Conservation (phyloP, 2,888 invertebrate genomes). For the Drosophila peninsularis region DNA sequence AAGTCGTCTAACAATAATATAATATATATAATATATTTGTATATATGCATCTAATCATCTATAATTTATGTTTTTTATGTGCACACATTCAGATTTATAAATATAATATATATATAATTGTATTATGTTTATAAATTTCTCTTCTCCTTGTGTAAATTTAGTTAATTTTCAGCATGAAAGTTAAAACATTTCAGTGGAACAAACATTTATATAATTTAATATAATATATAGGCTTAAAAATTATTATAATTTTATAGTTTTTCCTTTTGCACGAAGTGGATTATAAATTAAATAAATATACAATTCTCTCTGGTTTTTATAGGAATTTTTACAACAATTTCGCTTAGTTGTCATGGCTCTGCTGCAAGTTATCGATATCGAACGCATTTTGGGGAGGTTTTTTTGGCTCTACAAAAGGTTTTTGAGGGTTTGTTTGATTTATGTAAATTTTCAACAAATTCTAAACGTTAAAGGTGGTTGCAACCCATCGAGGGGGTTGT, state of each 20-base stretch:
- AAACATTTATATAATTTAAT: conserved; percentile 48
- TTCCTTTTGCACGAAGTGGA: conserved; percentile 34
- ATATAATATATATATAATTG: conserved; percentile 37
- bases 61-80: conserved; percentile 39
- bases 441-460: conserved; percentile 52
- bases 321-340: conserved; percentile 48
- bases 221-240: conserved; percentile 34
- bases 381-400: conserved; percentile 4
- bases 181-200: conserved; percentile 45
- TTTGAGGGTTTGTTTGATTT: conserved; percentile 27
- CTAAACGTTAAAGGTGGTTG: conserved; percentile 46
- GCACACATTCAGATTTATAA: conserved; percentile 69
- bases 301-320: conserved; percentile 17
- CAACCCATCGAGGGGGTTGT: conserved; percentile 27
- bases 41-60: conserved; percentile 38
- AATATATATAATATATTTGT: conserved; percentile 42
- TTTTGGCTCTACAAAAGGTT: background rate
- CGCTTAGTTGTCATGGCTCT: conserved; percentile 43
- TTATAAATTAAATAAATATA: conserved; percentile 39
- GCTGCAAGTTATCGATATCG: conserved; percentile 30
- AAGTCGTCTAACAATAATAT: conserved; percentile 58
- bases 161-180: conserved; percentile 39
- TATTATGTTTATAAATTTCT: conserved; percentile 24
- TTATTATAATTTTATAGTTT: conserved; percentile 44
- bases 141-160: conserved; percentile 48